These are phyloP conservation scores for Aspiorhynchus laticeps DNA, from an alignment of 2,113 vertebrate species.

Conservation along the genomic window DNA sequence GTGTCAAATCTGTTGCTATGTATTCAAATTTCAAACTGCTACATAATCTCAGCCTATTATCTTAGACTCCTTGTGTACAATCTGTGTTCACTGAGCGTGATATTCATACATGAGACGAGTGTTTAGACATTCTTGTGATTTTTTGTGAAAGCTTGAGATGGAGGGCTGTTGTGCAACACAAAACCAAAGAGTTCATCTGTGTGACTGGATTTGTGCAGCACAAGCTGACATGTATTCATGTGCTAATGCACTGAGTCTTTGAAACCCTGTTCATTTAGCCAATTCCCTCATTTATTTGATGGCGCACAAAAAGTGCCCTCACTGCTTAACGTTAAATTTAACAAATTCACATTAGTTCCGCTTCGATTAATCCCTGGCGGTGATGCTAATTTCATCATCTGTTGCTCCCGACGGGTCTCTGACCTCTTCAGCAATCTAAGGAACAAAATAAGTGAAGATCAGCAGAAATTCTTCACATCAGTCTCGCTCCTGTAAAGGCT, in stretches of 20 bases:
- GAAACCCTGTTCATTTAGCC: slow-evolving; percentile 51
- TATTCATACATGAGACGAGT: neutral
- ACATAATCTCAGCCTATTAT: neutral
- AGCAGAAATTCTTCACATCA: neutral
- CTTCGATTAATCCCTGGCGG: slow-evolving; percentile 47
- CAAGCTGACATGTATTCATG: slow-evolving; percentile 8
- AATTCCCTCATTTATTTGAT: slow-evolving; percentile 53
- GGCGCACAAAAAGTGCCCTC: slow-evolving; percentile 48
- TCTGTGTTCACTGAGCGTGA: neutral
- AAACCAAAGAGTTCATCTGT: slow-evolving; percentile 4
- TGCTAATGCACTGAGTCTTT: slow-evolving; percentile 36
- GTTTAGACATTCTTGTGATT: neutral
- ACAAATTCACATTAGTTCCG: slow-evolving; percentile 59
- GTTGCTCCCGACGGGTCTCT: slow-evolving; percentile 44
- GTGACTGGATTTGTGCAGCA: neutral
- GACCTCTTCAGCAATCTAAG: slow-evolving; percentile 27
- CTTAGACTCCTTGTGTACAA: neutral
- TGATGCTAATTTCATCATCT: slow-evolving; percentile 60
- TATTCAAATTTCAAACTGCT: neutral
- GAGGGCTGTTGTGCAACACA: neutral
- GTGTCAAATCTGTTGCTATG: neutral
- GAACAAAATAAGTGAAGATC: neutral
- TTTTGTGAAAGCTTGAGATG: neutral
- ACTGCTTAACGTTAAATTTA: slow-evolving; percentile 57
- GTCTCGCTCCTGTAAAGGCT: neutral